Evolutionary conservation across 2,113 vertebrate species (phyloP), one percentile per base, ranked within the genome.

Genomic region (Synchiropus splendidus): DNA sequence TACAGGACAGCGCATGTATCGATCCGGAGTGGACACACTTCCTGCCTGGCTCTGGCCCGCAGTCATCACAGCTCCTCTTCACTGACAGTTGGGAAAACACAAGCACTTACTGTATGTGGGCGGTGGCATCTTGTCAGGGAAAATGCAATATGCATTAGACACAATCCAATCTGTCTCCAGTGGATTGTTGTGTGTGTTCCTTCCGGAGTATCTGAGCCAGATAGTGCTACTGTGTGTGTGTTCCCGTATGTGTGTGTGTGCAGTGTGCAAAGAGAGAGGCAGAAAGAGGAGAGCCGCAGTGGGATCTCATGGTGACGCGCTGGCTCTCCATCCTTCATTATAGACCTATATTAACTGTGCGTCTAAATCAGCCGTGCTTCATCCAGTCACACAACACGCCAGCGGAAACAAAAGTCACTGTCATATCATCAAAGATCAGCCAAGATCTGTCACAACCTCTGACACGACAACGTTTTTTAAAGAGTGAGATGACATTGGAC

Each of bases 61-160:
- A 70, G 66, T 51, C 67, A 54, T 66, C 36, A 46, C 39, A 15
- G 9, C 56, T 44, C 39, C 36, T 51, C 48, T 47, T 36, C 40
- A 48, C 39, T 46, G 64, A 67, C 74, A 65, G 72, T 9, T 41
- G 52, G 63, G 64, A 56, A 75, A 77, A 77, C 71, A 75, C 54
- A 42, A 35, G 50, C 71, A 68, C 64, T 75, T 75, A 80, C 69
- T 71, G 74, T 67, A 75, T 39, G 68, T 73, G 79, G 73, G 73
- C 51, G 55, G 71, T 64, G 61, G 67, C 70, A 64, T 61, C 64
- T 75, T 75, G 71, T 74, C 73, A 65, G 71, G 46, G 54, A 77
- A 71, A 77, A 75, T 68, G 55, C 71, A 79, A 68, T 74, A 77
- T 78, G 71, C 77, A 82, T 72, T 74, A 78, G 73, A 72, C 62